phyloP scores from a whole-genome alignment of 2,888 invertebrate species.

The Perizoma affinitatum region DNA sequence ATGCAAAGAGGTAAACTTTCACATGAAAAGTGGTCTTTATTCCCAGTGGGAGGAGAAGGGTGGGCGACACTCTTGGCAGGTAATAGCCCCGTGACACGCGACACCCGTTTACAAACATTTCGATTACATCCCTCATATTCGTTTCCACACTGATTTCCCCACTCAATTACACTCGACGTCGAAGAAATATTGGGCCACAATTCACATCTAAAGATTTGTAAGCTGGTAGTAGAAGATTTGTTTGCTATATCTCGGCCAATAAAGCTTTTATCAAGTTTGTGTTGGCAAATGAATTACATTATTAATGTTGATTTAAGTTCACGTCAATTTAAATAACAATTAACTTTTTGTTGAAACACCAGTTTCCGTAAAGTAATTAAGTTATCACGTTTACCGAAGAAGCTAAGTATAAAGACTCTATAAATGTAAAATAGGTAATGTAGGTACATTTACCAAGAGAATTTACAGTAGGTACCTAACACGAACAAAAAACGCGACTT shows the following conservation, averaged over 20 bases:
- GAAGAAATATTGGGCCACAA: constrained; percentile 34
- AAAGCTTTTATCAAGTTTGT: constrained; percentile 24
- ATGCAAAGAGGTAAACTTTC: constrained; percentile 39
- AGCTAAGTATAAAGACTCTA: no score
- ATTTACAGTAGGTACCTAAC: neutral
- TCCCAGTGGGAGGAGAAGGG: constrained; percentile 41
- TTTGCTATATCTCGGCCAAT: constrained; percentile 29
- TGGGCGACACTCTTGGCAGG: constrained; percentile 50
- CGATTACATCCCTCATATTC: constrained; percentile 76
- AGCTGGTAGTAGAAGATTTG: constrained; percentile 7
- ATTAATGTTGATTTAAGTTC: constrained; percentile 16
- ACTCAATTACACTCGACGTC: constrained; percentile 54
- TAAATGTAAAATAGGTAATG: neutral
- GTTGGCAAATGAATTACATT: constrained; percentile 24
- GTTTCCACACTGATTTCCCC: constrained; percentile 68
- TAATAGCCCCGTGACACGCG: constrained; percentile 73
- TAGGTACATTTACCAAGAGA: neutral
- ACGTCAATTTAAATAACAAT: constrained; percentile 3
- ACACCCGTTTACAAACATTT: constrained; percentile 78
- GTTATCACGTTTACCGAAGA: no score
- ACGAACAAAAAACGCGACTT: constrained; percentile 8
- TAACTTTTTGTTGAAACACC: neutral
- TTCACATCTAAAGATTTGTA: constrained; percentile 28
- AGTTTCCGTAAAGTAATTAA: no score
- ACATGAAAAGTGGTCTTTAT: constrained; percentile 48